Base-by-base conservation (phyloP, 2,888 invertebrate genomes). In the Orthosia gracilis region DNA sequence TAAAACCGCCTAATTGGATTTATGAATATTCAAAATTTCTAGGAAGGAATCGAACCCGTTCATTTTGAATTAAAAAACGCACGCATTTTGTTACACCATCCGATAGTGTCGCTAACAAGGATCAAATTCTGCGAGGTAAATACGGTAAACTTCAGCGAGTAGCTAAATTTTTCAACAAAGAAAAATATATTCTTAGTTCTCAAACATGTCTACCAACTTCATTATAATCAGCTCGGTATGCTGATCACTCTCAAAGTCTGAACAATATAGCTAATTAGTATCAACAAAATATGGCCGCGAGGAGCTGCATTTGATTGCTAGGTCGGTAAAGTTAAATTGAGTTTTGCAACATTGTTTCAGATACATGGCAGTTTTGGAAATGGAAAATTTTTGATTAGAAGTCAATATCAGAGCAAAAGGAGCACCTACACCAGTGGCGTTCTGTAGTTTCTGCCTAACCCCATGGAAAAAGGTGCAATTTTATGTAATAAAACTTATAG, bases 311-410 rank as follows among this genome's bases (percentile, higher is more conserved):
- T 23, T 71, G 57, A 50, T 50, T 23, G 70, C 18, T 23, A 13
- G 55, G 31, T 18, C 31, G 49, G 55, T 49, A 15, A 71, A 71
- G 71, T 71, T 57, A 57, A 57, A 71, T 57, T 71, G 70, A 71
- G 71, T 71, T 71, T 58, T 9, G 49, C 12, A 50, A 40, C 18
- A 49, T n/a, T 49, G 17, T 64, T 17, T 23, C 40, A n/a, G n/a
- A 57, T 40, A 23, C 23, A 40, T 40, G 40, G 40, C 40, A 58
- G 40, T 58, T 58, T 71, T 3, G n/a, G 2, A 4, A 13, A 40
- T 23, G 26, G 26, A 26, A 26, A 17, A 23, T 49, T 70, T 71
- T 23, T 3, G 12, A 57, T 45, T 13, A 26, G 58, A 17, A n/a
- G 17, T 3, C 31, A 55, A 54, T 40, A 40, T 40, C 40, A n/a